These are phyloP conservation scores for Poeciliopsis occidentalis DNA, from an alignment of 2,113 vertebrate species.

Conservation along the genomic window DNA sequence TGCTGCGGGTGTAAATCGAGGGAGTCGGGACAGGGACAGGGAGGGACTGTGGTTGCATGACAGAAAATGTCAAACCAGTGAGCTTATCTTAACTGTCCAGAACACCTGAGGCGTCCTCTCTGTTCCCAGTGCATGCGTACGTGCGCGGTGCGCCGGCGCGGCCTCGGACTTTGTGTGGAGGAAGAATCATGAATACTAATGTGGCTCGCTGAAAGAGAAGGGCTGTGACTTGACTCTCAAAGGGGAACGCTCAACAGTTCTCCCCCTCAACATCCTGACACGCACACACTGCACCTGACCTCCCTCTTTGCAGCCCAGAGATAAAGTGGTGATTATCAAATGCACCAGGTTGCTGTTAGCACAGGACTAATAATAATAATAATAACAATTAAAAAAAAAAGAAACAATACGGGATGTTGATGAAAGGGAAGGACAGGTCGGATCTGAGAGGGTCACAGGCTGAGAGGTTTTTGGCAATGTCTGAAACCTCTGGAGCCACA, in stretches of 20 bases:
- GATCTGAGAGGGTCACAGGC: constrained; percentile 25
- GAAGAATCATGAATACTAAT: constrained; percentile 77
- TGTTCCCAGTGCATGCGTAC: constrained; percentile 54
- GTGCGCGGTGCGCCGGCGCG: background rate
- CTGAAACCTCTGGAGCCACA: background rate
- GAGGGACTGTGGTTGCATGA: constrained; percentile 15
- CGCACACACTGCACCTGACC: constrained; percentile 50
- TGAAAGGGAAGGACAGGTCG: constrained; percentile 36
- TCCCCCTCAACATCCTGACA: constrained; percentile 7
- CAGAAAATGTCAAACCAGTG: constrained; percentile 67
- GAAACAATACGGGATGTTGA: background rate
- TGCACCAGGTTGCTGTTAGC: constrained; percentile 60
- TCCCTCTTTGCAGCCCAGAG: constrained; percentile 45
- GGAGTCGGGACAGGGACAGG: background rate
- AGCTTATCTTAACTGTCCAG: constrained; percentile 76
- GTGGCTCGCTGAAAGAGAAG: constrained; percentile 61
- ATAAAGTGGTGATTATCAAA: constrained; percentile 72
- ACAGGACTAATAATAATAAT: constrained; percentile 33
- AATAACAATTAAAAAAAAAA: too few species aligned
- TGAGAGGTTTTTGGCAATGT: constrained; percentile 15
- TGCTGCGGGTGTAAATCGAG: constrained; percentile 33
- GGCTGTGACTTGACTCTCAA: constrained; percentile 76
- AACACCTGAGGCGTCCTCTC: constrained; percentile 67
- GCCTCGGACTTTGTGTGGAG: constrained; percentile 52
- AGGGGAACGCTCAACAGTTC: constrained; percentile 49